Conservation (phyloP, 2,888 invertebrate genomes). For the Ormyrus rosae region DNA sequence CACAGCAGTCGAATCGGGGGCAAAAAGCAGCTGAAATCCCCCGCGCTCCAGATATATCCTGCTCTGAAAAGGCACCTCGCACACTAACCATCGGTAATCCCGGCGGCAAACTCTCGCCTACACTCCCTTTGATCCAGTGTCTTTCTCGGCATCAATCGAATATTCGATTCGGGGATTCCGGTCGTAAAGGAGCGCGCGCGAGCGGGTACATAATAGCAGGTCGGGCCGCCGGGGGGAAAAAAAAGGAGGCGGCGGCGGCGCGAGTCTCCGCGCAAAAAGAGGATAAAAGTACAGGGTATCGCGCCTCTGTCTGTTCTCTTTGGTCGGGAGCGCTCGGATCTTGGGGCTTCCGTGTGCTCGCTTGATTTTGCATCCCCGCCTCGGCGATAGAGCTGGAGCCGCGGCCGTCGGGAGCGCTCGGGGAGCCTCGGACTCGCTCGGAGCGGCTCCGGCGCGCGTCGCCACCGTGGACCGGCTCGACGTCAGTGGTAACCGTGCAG, state of each 20-base stretch:
- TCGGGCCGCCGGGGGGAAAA: not conserved
- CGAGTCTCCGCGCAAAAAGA: not conserved
- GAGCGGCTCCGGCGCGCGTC: conserved; percentile 63
- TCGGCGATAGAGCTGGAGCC: conserved; percentile 48
- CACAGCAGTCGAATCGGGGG: too few species aligned
- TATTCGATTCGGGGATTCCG: too few species aligned
- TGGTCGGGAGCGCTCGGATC: not conserved
- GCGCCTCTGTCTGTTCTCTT: not conserved
- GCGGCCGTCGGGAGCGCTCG: conserved; percentile 60
- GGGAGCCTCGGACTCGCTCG: conserved; percentile 62
- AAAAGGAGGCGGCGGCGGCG: not conserved
- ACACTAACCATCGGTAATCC: too few species aligned
- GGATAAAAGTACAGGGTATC: not conserved
- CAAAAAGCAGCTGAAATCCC: too few species aligned
- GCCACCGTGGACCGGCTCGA: conserved; percentile 49
- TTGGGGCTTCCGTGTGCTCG: not conserved
- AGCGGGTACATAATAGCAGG: too few species aligned
- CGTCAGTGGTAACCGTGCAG: conserved; percentile 52
- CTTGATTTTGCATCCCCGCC: conserved; percentile 28
- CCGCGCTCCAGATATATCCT: too few species aligned
- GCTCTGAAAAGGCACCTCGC: too few species aligned
- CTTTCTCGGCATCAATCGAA: too few species aligned
- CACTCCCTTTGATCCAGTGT: too few species aligned
- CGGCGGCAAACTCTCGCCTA: too few species aligned
- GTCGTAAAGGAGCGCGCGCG: too few species aligned